These are phyloP conservation scores for Actinernus sp. DNA, from an alignment of 92 coral and sea anemone species.

Conservation along the genomic window DNA sequence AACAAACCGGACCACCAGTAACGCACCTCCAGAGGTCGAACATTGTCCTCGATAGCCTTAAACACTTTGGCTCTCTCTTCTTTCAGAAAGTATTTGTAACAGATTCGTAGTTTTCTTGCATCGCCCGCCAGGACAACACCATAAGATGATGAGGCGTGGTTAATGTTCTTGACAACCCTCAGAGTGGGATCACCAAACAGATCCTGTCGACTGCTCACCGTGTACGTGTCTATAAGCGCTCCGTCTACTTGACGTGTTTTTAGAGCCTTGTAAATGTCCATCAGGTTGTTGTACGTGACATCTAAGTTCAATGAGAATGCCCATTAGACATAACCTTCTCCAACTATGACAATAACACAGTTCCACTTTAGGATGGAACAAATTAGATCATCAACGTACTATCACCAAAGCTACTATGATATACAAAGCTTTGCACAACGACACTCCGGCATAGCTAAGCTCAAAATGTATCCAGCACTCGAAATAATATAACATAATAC, in stretches of 20 bases:
- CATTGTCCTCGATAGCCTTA: conserved; percentile 63
- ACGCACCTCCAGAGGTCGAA: conserved; percentile 69
- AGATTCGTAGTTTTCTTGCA: conserved; percentile 75
- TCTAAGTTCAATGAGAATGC: too few species aligned
- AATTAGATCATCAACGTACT: too few species aligned
- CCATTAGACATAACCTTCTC: too few species aligned
- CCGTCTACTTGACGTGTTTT: conserved; percentile 80
- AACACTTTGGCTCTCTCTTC: conserved; percentile 79
- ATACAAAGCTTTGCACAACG: too few species aligned
- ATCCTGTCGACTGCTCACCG: conserved; percentile 75
- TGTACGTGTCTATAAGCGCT: conserved; percentile 75
- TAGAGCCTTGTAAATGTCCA: conserved; percentile 67
- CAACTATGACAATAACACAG: too few species aligned
- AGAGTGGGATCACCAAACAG: conserved; percentile 69
- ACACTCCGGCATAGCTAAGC: too few species aligned
- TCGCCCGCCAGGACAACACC: conserved; percentile 92
- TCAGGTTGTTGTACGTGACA: conserved; percentile 62
- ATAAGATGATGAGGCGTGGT: conserved; percentile 65
- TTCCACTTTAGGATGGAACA: too few species aligned
- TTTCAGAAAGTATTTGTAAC: conserved; percentile 71
- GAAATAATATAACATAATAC: too few species aligned
- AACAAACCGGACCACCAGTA: neutral
- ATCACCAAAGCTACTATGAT: too few species aligned
- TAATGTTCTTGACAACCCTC: conserved; percentile 65
- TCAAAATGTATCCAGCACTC: too few species aligned